Conservation (phyloP, 2,797 vertebrate genomes). For the Staurois parvus region DNA sequence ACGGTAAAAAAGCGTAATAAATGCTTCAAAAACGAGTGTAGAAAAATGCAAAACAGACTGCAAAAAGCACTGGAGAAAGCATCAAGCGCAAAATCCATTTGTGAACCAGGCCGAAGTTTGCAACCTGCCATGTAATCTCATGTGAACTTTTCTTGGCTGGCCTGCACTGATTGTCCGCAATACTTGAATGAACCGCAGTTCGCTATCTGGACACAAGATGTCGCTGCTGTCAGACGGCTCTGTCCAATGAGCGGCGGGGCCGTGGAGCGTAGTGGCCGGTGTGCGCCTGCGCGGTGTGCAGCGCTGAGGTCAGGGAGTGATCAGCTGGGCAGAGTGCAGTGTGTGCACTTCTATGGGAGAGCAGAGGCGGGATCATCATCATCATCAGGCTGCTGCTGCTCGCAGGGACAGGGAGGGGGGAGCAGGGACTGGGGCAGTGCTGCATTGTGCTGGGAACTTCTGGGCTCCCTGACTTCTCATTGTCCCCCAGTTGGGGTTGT, state of each 20-base stretch:
- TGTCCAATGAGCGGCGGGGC: background rate
- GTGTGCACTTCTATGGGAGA: conserved; percentile 32
- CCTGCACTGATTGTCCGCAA: no score
- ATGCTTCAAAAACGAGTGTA: no score
- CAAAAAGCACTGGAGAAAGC: no score
- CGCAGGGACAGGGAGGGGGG: no score
- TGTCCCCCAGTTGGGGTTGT: background rate
- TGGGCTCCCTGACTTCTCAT: background rate
- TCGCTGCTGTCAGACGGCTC: background rate
- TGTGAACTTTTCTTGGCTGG: no score
- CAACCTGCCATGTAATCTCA: no score
- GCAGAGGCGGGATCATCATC: conserved; percentile 24
- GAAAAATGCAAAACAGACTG: no score
- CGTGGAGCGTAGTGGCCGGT: background rate
- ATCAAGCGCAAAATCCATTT: no score
- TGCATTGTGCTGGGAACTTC: background rate
- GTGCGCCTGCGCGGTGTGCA: conserved; percentile 34
- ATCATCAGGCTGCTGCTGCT: background rate
- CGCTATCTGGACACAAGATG: background rate
- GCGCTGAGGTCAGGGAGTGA: conserved; percentile 34
- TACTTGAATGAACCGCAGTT: background rate
- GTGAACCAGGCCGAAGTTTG: no score
- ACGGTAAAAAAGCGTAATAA: no score
- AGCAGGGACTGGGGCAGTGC: conserved; percentile 11
- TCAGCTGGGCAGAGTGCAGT: conserved; percentile 53